Conservation (phyloP, 2,888 invertebrate species). For the Polydesmus complanatus region DNA sequence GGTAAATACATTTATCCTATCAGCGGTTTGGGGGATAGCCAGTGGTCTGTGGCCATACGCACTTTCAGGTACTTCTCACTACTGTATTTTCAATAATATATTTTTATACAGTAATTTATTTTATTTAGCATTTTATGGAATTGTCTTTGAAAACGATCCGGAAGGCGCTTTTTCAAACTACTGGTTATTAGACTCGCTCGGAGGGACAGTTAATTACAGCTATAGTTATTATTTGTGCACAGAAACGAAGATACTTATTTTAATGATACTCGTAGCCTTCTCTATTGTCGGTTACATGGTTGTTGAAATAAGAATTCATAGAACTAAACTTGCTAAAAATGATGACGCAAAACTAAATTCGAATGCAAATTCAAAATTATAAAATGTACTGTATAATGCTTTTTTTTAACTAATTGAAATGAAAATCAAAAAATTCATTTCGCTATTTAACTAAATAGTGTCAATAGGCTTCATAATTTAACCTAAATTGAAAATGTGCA, state of each 20-base stretch:
- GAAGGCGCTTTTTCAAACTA: constrained; percentile 86
- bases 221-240: constrained; percentile 3
- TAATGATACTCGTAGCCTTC: neutral
- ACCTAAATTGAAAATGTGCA: no score
- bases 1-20: neutral
- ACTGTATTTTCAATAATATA: neutral
- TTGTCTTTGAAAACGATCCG: constrained; percentile 71
- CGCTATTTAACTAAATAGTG: no score
- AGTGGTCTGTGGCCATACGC: neutral
- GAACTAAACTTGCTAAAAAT: no score
- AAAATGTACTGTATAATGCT: no score
- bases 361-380: no score
- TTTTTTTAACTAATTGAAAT: no score
- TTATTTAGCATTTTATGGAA: constrained; percentile 61
- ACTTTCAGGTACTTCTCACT: neutral
- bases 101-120: constrained; percentile 1
- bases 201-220: constrained; percentile 28
- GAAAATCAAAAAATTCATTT: no score
- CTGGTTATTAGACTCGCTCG: constrained; percentile 75
- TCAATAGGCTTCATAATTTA: no score
- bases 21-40: neutral
- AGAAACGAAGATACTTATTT: neutral
- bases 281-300: neutral
- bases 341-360: no score
- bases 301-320: neutral